These are phyloP conservation scores for Trichoplusia ni DNA, from an alignment of 1,140 invertebrate species.

Conservation along the genomic window DNA sequence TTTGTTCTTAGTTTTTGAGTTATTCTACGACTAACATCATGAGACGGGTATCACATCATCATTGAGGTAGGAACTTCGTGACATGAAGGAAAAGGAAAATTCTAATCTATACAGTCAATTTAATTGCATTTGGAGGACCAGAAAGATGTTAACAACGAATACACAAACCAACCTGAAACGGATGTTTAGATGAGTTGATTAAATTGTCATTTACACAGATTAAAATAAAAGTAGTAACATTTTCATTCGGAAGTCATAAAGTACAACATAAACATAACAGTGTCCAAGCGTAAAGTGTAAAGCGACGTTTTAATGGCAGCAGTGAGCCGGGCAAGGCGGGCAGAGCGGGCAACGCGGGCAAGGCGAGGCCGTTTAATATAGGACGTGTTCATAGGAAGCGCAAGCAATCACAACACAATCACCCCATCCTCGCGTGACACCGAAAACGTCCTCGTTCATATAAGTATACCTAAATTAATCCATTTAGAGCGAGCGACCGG, in stretches of 20 bases:
- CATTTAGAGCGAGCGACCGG: conserved; percentile 77
- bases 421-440: conserved; percentile 79
- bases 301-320: conserved; percentile 41
- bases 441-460: conserved; percentile 79
- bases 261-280: conserved; percentile 17
- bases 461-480: conserved; percentile 81
- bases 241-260: conserved; percentile 25
- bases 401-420: conserved; percentile 79
- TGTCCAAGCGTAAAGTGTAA: conserved; percentile 32
- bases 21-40: no score
- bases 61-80: no score
- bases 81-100: no score
- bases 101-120: no score
- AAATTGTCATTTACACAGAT: background rate
- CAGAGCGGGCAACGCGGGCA: background rate
- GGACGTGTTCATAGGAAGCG: conserved; percentile 76
- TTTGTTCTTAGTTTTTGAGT: no score
- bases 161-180: background rate
- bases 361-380: conserved; percentile 68
- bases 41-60: no score
- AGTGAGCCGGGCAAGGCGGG: conserved; percentile 35
- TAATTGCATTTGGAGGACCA: no score
- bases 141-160: background rate
- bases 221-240: conserved; percentile 16
- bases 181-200: background rate